These are phyloP conservation scores for Tursiops truncatus DNA, from an alignment of 2,113 vertebrate genomes.

Conservation along the genomic window DNA sequence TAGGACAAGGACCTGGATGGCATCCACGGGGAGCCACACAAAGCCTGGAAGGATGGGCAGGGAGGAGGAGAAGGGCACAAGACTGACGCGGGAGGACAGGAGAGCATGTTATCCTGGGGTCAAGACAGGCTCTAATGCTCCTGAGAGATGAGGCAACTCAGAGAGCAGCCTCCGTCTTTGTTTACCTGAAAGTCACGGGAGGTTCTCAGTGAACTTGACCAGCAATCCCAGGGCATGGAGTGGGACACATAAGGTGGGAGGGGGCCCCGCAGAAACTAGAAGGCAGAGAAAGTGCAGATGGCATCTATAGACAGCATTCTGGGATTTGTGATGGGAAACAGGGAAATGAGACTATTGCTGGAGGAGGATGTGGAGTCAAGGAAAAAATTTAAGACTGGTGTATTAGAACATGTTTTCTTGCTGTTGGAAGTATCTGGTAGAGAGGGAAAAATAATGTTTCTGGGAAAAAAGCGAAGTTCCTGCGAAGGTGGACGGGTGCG, in stretches of 20 bases:
- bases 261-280: background rate
- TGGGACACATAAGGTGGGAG: too few relatives aligned
- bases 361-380: background rate
- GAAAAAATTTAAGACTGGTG: too few relatives aligned
- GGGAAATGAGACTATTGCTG: background rate
- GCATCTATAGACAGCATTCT: background rate
- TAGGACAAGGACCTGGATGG: background rate
- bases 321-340: background rate
- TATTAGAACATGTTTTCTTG: background rate
- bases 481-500: background rate
- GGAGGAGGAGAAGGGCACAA: background rate
- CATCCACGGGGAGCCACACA: background rate
- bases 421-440: background rate
- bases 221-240: background rate
- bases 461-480: background rate
- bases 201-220: background rate
- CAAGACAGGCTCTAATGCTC: background rate
- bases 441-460: too few relatives aligned
- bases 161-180: background rate
- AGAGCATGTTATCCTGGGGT: background rate
- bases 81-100: too few relatives aligned
- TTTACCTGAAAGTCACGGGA: background rate
- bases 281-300: background rate
- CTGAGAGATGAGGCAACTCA: background rate
- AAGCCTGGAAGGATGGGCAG: background rate